Percentiles rank a stretch among this genome's conserved stretches.
Evolutionary conservation across 2,888 invertebrate genomes (phyloP).

Genomic region (Alviniconcha strummeri): DNA sequence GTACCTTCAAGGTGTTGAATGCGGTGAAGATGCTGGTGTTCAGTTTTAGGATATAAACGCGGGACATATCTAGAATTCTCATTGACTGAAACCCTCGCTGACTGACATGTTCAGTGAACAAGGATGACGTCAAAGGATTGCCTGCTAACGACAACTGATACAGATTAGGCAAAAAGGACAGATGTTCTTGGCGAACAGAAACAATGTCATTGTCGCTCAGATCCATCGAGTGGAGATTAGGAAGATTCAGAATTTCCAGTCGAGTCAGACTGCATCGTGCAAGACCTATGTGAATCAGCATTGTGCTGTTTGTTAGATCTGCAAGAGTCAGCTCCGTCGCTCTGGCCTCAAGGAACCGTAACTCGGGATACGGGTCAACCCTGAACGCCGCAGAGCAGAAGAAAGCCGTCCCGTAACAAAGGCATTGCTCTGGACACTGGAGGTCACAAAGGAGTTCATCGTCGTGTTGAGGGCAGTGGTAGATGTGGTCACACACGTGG

Average conservation of each 20-base stretch:
- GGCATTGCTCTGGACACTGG: background rate
- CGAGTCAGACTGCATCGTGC: background rate
- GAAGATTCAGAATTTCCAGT: background rate
- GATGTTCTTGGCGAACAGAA: background rate
- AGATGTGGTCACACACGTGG: background rate
- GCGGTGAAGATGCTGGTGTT: too few species aligned
- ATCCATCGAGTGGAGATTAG: background rate
- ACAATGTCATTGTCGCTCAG: background rate
- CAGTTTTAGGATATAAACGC: too few species aligned
- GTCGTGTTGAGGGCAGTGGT: conserved; percentile 12
- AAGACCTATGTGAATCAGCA: background rate
- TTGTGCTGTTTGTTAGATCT: background rate
- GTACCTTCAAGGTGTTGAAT: too few species aligned
- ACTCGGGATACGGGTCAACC: background rate
- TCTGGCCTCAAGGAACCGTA: background rate
- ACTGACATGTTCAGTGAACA: too few species aligned
- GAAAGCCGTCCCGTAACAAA: conserved; percentile 3
- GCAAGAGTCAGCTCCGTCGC: background rate
- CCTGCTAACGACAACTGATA: background rate
- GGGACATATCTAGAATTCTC: too few species aligned
- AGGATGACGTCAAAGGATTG: background rate
- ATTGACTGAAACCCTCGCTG: too few species aligned
- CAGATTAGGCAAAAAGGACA: background rate
- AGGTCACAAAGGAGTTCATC: conserved; percentile 1
- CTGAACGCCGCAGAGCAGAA: background rate